Evolutionary conservation across 2,797 vertebrate genomes (phyloP), one percentile per base, ranked within the genome.

Genomic region (Acropternis orthonyx): DNA sequence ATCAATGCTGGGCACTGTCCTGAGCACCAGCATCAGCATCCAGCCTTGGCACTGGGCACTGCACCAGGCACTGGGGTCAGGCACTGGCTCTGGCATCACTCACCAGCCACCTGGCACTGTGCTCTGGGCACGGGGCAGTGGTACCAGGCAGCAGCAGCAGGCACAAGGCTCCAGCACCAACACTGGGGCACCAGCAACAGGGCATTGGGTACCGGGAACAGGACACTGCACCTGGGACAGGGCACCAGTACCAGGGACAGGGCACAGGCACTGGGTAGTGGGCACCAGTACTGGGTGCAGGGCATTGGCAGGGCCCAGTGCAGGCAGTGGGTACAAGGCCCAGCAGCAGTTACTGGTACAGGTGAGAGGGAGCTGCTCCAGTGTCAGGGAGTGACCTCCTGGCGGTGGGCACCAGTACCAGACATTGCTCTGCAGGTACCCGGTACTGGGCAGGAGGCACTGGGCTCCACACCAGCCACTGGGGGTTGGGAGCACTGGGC

Each of bases 331-430:
- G 16, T 14, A 37, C 37, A 12, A 46, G 66, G 44, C 14, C 37
- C 48, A 63, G 86, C 27, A n/a, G 3, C 28, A 8, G 16, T 9
- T 15, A 8, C 51, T 32, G 39, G 28, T 39, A 21, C 16, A 9
- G 56, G 43, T 32, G 37, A 44, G 17, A 41, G 30, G 34, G 44
- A 68, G 49, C 4, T 3, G 37, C 21, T 10, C 30, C 59, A 6
- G 16, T 39, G n/a, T 22, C 17, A 16, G 18, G 18, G 18, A 80
- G 21, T 1, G 41, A 41, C 21, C 22, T 58, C 36, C 41, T 1
- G 2, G 74, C 43, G 13, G 24, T 2, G 2, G 74, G 9, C 48
- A 71, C 20, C n/a, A 14, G 52, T 4, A 16, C 18, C 0, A 0
- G 10, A 24, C 30, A 34, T 9, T 37, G 39, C 39, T 27, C 16